A percentile compares a stretch with the other conserved stretches of the same genome.
phyloP scores from a whole-genome alignment of 2,888 invertebrate genomes.

The Agrotis puta region DNA sequence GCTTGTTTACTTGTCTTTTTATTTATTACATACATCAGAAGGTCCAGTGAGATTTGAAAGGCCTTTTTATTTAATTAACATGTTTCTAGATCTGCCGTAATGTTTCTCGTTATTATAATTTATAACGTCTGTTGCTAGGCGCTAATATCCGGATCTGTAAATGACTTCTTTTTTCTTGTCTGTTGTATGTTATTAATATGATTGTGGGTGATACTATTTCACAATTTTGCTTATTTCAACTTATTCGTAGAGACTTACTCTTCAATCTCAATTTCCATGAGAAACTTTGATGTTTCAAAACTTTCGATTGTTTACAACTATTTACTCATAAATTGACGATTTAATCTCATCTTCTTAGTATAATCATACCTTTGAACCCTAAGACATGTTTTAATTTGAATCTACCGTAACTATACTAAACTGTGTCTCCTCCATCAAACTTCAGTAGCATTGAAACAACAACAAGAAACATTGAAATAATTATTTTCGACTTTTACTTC shows the following conservation, averaged over 20 bases:
- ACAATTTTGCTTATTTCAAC: not conserved
- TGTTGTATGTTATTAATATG: not conserved
- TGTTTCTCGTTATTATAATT: slow-evolving; percentile 25
- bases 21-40: slow-evolving; percentile 58
- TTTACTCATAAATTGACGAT: too few species aligned
- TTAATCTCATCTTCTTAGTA: too few species aligned
- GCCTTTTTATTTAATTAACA: slow-evolving; percentile 48
- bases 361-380: too few species aligned
- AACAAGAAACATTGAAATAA: not conserved
- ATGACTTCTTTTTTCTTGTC: not conserved
- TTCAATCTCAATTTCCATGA: not conserved
- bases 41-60: slow-evolving; percentile 57
- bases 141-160: slow-evolving; percentile 16
- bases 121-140: slow-evolving; percentile 22
- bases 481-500: not conserved
- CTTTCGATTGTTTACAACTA: too few species aligned
- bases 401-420: too few species aligned
- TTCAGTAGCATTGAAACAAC: too few species aligned
- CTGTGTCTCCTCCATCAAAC: too few species aligned
- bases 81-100: slow-evolving; percentile 18
- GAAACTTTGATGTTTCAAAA: too few species aligned
- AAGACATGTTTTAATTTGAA: too few species aligned
- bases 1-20: slow-evolving; percentile 65
- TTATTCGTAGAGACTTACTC: not conserved
- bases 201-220: not conserved